These are phyloP conservation scores for Zalophus californianus DNA, from an alignment of 2,797 vertebrate species.

Conservation along the genomic window DNA sequence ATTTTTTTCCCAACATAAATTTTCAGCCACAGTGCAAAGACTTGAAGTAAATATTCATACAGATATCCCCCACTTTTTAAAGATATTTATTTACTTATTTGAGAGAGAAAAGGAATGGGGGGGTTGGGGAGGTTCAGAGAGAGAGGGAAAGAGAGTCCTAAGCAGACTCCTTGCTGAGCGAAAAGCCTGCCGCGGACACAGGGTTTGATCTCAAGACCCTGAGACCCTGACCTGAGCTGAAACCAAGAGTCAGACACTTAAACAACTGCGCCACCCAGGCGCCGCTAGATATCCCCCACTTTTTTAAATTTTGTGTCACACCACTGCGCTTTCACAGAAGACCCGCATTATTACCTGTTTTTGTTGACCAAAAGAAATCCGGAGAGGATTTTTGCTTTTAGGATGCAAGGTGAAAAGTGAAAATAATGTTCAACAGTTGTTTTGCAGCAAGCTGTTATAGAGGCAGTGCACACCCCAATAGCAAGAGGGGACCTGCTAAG, in stretches of 20 bases:
- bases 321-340: not conserved
- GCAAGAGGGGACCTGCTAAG: not conserved
- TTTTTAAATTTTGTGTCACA: not conserved
- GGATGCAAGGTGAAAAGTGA: not conserved
- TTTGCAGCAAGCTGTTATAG: no score
- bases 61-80: not conserved
- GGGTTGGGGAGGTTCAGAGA: not conserved
- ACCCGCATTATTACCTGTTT: not conserved
- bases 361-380: not conserved
- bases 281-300: not conserved
- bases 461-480: not conserved
- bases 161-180: not conserved
- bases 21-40: not conserved
- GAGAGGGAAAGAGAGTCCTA: not conserved
- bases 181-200: not conserved
- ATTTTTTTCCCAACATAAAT: not conserved
- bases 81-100: not conserved
- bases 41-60: not conserved
- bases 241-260: not conserved
- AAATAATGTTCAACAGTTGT: not conserved
- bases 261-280: not conserved
- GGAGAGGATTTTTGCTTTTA: not conserved
- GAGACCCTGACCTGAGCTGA: not conserved
- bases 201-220: not conserved
- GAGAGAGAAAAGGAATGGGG: not conserved